Base-by-base conservation (phyloP, 2,888 invertebrate genomes). In the Zele albiditarsus region DNA sequence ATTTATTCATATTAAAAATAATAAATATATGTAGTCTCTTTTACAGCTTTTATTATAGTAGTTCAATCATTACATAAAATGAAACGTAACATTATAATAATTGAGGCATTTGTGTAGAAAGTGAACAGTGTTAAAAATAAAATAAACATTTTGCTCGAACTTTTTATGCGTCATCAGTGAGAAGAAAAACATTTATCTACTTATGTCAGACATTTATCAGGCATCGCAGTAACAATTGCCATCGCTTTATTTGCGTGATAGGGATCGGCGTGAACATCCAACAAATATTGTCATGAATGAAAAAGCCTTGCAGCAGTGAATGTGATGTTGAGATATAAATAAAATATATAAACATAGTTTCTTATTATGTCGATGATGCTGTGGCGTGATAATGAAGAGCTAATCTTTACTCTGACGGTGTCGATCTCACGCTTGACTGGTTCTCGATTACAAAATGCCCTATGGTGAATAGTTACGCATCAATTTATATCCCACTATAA, bases 341-440 rank as follows among this genome's bases (percentile, higher is more conserved):
- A 53, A 53, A 53, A 53, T 20, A 53, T 53, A 53, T 60, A 27
- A 2, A 63, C 16, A 63, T 20, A 31, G 16, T 33, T 63, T 63
- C 63, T 63, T 38, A 63, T 38, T 63, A 63, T 33, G n/a, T 31
- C n/a, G 33, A 38, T n/a, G 63, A 63, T 63, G 63, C 63, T 23
- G n/a, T 38, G 38, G 12, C 12, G 38, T 20, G 63, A 63, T 63
- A 63, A 63, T 63, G 33, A 62, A 2, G 62, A 63, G 63, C 38
- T 63, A 63, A 63, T 63, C 63, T 63, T 31, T 38, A 20, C 38
- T 63, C 63, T 33, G 20, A 63, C 63, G 31, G 20, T 63, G 63
- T 63, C 63, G 63, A 63, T 63, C 63, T 63, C 33, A 63, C n/a
- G 63, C 63, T 63, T 31, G 63, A 38, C 33, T 63, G 63, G 10